phyloP scores from a whole-genome alignment of 2,113 vertebrate species.

The Salvelinus fontinalis region DNA sequence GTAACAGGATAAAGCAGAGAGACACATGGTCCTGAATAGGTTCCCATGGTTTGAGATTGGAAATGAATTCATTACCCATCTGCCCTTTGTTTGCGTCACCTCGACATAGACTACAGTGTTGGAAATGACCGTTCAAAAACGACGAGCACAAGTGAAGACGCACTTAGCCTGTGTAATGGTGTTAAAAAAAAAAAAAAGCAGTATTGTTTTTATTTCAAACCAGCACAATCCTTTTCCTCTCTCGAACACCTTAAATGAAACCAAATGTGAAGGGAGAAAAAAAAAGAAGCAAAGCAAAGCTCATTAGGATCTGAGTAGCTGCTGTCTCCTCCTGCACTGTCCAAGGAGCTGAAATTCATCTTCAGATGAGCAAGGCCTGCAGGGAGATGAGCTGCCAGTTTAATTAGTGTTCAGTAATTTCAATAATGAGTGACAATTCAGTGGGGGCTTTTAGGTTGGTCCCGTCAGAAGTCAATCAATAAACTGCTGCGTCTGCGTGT shows the following conservation, averaged over 20 bases:
- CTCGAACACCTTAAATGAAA: slow-evolving; percentile 20
- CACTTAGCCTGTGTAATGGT: neutral
- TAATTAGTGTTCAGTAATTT: slow-evolving; percentile 99
- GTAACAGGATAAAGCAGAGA: too few relatives aligned
- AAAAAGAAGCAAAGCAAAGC: slow-evolving; percentile 77
- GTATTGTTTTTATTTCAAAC: too few relatives aligned
- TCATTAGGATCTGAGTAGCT: slow-evolving; percentile 81
- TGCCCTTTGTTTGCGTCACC: neutral
- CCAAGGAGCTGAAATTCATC: slow-evolving; percentile 90
- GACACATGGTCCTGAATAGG: too few relatives aligned
- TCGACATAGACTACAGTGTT: neutral
- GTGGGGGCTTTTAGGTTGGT: slow-evolving; percentile 96
- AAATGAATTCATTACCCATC: too few relatives aligned
- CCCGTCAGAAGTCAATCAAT: slow-evolving; percentile 92
- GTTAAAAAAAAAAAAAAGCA: neutral
- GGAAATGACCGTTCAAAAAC: neutral
- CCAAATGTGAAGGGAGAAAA: slow-evolving; percentile 6
- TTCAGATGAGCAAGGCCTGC: slow-evolving; percentile 86
- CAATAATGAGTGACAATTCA: slow-evolving; percentile 98
- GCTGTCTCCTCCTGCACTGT: slow-evolving; percentile 82
- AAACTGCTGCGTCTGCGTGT: slow-evolving; percentile 77
- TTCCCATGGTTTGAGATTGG: too few relatives aligned
- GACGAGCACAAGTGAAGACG: neutral
- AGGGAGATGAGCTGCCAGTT: slow-evolving; percentile 92
- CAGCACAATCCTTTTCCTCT: neutral